phyloP scores from a whole-genome alignment of 2,888 invertebrate genomes.

The Andrena praecox region DNA sequence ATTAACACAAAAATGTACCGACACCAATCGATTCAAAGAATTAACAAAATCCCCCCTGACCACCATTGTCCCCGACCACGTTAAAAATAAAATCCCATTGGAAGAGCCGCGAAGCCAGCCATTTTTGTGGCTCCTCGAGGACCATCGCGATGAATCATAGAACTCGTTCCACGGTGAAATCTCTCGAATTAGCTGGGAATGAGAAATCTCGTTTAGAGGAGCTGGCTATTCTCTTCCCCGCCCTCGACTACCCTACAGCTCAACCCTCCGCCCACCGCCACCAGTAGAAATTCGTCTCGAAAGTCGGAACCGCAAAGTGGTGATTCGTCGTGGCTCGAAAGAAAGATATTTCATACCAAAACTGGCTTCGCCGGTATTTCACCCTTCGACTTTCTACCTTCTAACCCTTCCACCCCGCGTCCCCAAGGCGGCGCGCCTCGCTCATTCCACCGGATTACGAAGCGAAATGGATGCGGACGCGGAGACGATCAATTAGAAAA shows the following conservation, averaged over 20 bases:
- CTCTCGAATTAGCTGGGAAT: conserved; percentile 58
- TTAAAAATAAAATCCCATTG: conserved; percentile 9
- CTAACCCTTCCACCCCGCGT: conserved; percentile 7
- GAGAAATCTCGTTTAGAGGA: conserved; percentile 59
- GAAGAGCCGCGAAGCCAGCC: neutral
- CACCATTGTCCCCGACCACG: neutral
- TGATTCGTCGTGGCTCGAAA: conserved; percentile 49
- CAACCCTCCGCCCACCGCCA: neutral
- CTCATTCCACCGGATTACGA: conserved; percentile 45
- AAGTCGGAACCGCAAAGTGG: conserved; percentile 66
- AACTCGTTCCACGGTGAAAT: conserved; percentile 55
- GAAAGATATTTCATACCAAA: conserved; percentile 70
- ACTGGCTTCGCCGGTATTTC: conserved; percentile 46
- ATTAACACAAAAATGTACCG: too few relatives aligned
- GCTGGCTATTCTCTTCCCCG: conserved; percentile 30
- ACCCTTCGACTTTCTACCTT: conserved; percentile 37
- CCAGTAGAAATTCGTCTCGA: conserved; percentile 59
- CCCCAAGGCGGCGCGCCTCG: neutral
- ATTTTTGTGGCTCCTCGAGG: conserved; percentile 41
- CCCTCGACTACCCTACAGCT: neutral
- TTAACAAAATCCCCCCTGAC: too few relatives aligned
- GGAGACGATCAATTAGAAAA: conserved; percentile 80
- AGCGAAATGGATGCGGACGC: conserved; percentile 11
- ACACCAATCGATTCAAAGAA: too few relatives aligned
- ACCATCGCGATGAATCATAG: conserved; percentile 53